Base-by-base conservation (phyloP, 2,888 invertebrate genomes). In the Hanleya hanleyi region DNA sequence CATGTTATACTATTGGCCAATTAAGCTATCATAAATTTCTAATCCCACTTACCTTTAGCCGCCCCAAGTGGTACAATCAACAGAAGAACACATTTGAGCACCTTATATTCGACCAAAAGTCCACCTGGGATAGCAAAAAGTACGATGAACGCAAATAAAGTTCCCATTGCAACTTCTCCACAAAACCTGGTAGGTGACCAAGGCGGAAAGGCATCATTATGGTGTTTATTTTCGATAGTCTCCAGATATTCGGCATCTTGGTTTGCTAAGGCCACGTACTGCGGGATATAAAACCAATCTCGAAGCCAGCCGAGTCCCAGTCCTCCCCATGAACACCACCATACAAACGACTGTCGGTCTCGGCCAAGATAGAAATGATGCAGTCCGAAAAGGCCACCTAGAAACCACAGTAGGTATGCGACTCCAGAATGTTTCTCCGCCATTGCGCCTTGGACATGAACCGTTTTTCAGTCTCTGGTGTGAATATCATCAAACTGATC, bases 321-420 rank as follows among this genome's bases (percentile, higher is more conserved):
- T 29, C 86, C 97, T 41, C 76, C 97, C 26, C 96, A 91, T 0
- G 96, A 96, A 74, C 94, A 94, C 94, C 96, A 95, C 94, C 96
- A 96, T 0, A 97, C 92, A 87, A 98, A 95, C 0, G 96, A 97
- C 84, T 98, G 98, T 32, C 94, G 93, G 90, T 97, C 96, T 71
- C 98, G 92, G 69, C 94, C 93, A 77, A 98, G 92, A 91, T 98
- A 98, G 85, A 98, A 93, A 88, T 97, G 96, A 91, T 98, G 98
- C 5, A 95, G 91, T 0, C 98, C 98, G 81, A 96, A 94, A 83
- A 95, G 91, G 3, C 98, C 98, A 26, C 96, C 96, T 81, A 96
- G 93, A 0, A 97, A 86, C 97, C 97, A 98, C 50, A 95, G 91
- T 0, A 97, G 74, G 87, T 97, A 98, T 0, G 98, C 94, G 84